Base-by-base conservation (phyloP, 2,888 invertebrate species). In the Rhabditophanes sp. region DNA sequence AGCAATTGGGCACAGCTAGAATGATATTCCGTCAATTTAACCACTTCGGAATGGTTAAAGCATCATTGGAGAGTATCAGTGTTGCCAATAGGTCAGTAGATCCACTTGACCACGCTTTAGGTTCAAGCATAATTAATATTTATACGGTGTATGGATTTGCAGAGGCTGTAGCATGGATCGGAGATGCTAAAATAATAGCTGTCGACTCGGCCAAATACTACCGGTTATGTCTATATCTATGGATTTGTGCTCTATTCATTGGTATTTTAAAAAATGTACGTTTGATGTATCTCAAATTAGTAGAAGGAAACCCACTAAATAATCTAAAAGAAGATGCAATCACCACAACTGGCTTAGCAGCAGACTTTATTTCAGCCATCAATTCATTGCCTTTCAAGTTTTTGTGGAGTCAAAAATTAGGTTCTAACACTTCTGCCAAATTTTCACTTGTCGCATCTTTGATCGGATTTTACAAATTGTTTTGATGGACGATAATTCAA, bases 101-200 rank as follows among this genome's bases (percentile, higher is more conserved):
- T 12, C 22, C 18, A 4, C 16, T 39, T 8, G 37, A 43, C 24
- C 29, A 18, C n/a, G 30, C 24, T 8, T 30, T 44, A 20, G 28
- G 30, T 1, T 27, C 37, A 8, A 41, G 48, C 1, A 49, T 56
- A 19, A 54, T 56, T 1, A 48, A 39, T 9, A 48, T 53, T 25
- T 56, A 56, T 40, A 50, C 54, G 4, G 49, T 54, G 14, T 56
- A 56, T 27, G 50, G 51, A 20, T 30, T 50, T 8, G 47, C 52
- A 1, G 56, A 56, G 31, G 23, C 50, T 2, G 12, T 40, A 2
- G 56, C 56, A 2, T 56, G 54, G 54, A 42, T 56, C 8, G 34
- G 48, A 5, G 56, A 56, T 30, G 52, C 55, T 3, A 51, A 54
- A 24, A 2, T 56, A 3, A 28, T 56, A 15, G 20, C 27, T 2